Evolutionary conservation across 1,140 invertebrate genomes (phyloP).

Genomic region (Magallana gigas): DNA sequence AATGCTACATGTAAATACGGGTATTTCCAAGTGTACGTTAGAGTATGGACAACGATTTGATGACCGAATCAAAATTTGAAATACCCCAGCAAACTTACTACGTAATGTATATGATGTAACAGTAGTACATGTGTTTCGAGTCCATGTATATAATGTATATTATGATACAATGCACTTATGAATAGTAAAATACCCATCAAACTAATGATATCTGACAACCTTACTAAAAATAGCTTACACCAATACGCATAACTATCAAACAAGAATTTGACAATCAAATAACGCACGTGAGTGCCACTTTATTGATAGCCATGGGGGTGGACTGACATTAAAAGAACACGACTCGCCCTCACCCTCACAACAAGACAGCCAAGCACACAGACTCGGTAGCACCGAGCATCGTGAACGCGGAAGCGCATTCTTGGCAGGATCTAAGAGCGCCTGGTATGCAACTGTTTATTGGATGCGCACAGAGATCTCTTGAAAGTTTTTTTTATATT

Average conservation of each 20-base stretch:
- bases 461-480: not conserved
- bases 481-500: not conserved
- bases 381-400: not conserved
- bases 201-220: no score
- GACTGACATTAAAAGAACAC: not conserved
- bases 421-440: not conserved
- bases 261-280: not conserved
- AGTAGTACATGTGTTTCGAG: no score
- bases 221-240: no score
- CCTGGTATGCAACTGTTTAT: constrained; percentile 23
- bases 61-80: no score
- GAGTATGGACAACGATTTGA: no score
- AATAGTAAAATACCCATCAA: no score
- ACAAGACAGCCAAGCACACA: not conserved
- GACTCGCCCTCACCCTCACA: not conserved
- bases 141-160: no score
- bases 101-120: no score
- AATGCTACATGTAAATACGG: no score
- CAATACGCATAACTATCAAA: not conserved
- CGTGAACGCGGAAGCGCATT: not conserved
- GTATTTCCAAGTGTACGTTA: no score
- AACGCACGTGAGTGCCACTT: not conserved
- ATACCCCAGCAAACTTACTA: no score
- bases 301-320: not conserved
- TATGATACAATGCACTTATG: no score